Evolutionary conservation across 2,888 invertebrate species (phyloP).

Genomic region (Heliconius aoede): DNA sequence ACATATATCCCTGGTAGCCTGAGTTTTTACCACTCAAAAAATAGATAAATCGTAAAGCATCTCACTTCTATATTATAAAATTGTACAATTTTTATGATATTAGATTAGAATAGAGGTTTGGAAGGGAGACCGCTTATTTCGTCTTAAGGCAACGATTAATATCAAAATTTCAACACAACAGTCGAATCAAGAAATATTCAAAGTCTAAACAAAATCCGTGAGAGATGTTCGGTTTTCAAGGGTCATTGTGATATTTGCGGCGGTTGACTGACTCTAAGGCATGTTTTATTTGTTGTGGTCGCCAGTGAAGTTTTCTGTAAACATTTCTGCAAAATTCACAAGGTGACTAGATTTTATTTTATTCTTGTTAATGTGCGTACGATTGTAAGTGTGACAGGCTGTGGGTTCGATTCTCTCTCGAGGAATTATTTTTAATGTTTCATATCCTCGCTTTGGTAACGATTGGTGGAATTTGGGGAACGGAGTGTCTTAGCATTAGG

Average conservation of each 20-base stretch:
- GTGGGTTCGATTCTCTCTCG: too few species aligned
- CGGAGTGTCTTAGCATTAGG: too few species aligned
- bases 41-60: too few species aligned
- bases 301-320: conserved; percentile 33
- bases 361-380: background rate
- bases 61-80: background rate
- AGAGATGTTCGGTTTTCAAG: conserved; percentile 27
- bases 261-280: conserved; percentile 24
- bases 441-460: too few species aligned
- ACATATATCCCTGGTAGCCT: too few species aligned
- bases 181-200: conserved; percentile 14
- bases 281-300: conserved; percentile 36
- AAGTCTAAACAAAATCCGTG: conserved; percentile 11
- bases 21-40: too few species aligned
- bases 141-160: background rate
- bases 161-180: conserved; percentile 7
- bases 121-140: background rate
- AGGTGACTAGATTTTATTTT: background rate
- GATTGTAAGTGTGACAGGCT: too few species aligned
- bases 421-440: too few species aligned
- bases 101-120: background rate
- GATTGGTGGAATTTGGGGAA: too few species aligned
- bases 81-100: background rate
- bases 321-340: conserved; percentile 22
- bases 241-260: conserved; percentile 28